Conservation (phyloP, 2,888 invertebrate species). For the Argyra leucocephala region DNA sequence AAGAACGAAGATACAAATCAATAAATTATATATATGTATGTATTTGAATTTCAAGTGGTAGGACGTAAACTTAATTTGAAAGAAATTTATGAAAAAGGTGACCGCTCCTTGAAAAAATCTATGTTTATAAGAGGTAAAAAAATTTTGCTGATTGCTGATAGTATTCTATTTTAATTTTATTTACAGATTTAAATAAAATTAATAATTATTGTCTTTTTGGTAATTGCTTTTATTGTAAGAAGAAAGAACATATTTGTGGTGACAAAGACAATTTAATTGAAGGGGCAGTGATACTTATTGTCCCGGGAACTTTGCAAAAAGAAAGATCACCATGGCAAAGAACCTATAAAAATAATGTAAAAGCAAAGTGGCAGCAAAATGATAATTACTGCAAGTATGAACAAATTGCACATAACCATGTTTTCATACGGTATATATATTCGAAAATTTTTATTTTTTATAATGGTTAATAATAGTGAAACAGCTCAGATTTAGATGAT, state of each 20-base stretch:
- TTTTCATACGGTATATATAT: too few species aligned
- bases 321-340: neutral
- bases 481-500: too few species aligned
- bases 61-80: neutral
- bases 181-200: conserved; percentile 1
- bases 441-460: too few species aligned
- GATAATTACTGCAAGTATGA: neutral
- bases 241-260: neutral
- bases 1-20: neutral
- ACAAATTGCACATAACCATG: too few species aligned
- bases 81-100: neutral
- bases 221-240: neutral
- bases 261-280: neutral
- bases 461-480: too few species aligned
- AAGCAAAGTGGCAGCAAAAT: neutral
- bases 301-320: conserved; percentile 7
- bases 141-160: neutral
- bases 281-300: neutral
- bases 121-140: neutral
- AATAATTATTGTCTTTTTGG: neutral
- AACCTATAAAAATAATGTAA: neutral
- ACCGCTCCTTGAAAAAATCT: neutral
- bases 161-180: neutral
- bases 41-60: neutral
- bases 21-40: neutral